Conservation (phyloP, 2,888 invertebrate species). For the Conomelus anceps region DNA sequence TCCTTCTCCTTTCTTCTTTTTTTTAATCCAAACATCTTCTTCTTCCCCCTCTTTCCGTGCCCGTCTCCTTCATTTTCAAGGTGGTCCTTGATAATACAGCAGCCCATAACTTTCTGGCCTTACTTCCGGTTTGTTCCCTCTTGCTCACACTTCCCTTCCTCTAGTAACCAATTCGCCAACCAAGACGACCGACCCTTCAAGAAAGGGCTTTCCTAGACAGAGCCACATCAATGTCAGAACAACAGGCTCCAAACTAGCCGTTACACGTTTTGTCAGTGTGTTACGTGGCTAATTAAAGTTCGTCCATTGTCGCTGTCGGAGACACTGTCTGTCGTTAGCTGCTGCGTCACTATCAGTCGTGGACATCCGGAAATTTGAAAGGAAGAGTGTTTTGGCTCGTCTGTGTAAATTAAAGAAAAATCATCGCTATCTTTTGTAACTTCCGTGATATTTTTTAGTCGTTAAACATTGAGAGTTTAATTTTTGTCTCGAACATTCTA, state of each 20-base stretch:
- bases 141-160: not conserved
- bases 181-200: too few relatives aligned
- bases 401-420: too few relatives aligned
- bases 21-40: too few relatives aligned
- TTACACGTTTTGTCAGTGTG: not conserved
- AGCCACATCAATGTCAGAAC: not conserved
- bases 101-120: not conserved
- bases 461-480: too few relatives aligned
- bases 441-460: too few relatives aligned
- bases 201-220: not conserved
- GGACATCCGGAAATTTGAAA: not conserved
- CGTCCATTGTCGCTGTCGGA: not conserved
- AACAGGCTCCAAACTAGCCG: not conserved
- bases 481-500: too few relatives aligned
- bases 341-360: not conserved
- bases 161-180: too few relatives aligned
- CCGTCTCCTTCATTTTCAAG: too few relatives aligned
- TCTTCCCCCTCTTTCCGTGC: too few relatives aligned
- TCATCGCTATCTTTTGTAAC: too few relatives aligned
- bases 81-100: not conserved
- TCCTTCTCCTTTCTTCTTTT: not conserved
- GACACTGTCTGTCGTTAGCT: too few relatives aligned
- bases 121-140: not conserved
- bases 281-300: not conserved
- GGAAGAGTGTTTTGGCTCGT: not conserved